Conservation (phyloP, 2,797 vertebrate genomes). For the Cyprinella venusta region DNA sequence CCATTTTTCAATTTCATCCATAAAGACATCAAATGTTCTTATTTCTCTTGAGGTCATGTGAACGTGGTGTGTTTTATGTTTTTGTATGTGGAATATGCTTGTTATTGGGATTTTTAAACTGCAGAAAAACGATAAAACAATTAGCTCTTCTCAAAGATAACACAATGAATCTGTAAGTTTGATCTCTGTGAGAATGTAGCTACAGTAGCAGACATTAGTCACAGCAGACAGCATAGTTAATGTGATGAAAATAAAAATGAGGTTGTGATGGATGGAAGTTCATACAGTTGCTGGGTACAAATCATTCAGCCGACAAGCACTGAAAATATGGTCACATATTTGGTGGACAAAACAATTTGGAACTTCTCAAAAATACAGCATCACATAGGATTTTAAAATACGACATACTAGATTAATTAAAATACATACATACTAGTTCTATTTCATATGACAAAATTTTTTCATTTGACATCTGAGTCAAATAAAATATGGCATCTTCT, state of each 20-base stretch:
- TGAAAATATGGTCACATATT: not conserved
- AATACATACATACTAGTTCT: too few species aligned
- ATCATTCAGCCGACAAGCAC: slow-evolving; percentile 17
- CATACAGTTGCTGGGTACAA: not conserved
- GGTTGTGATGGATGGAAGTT: slow-evolving; percentile 19
- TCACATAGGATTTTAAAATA: not conserved
- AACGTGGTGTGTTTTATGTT: not conserved
- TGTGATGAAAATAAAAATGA: slow-evolving; percentile 19
- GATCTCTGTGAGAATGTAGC: slow-evolving; percentile 4
- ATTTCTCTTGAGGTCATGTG: not conserved
- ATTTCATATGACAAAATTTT: not conserved
- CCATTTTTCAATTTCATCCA: not conserved
- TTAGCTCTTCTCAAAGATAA: not conserved
- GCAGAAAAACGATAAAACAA: not conserved
- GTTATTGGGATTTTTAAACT: not conserved
- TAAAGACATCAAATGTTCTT: not conserved
- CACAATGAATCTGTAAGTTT: not conserved
- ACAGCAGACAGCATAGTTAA: not conserved
- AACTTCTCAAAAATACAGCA: not conserved
- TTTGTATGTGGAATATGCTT: not conserved
- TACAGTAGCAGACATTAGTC: slow-evolving; percentile 21
- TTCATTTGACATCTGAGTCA: not conserved
- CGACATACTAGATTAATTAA: not conserved
- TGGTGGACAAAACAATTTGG: not conserved
- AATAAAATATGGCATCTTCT: not conserved